These are phyloP conservation scores for Lophius americanus DNA, from an alignment of 2,797 vertebrate species.

Conservation along the genomic window DNA sequence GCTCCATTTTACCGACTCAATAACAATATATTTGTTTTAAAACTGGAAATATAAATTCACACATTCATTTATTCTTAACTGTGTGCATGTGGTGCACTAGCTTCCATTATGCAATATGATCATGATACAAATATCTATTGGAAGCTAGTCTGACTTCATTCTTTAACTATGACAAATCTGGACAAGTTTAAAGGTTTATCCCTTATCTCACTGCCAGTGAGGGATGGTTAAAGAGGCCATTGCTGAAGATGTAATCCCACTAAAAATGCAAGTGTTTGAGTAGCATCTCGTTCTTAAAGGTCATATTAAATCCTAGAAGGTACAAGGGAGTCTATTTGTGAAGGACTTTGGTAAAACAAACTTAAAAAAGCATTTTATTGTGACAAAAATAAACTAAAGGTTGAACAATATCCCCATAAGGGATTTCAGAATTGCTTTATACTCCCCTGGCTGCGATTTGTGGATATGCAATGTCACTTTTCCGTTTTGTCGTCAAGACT, in stretches of 20 bases:
- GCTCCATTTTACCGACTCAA: not conserved
- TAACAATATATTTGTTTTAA: not conserved
- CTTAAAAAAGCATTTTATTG: no score
- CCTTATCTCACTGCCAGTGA: not conserved
- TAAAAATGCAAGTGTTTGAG: no score
- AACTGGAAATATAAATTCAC: not conserved
- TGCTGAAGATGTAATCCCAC: not conserved
- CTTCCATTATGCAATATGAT: not conserved
- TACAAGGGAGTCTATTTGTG: no score
- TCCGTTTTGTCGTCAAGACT: constrained; percentile 24
- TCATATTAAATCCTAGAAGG: no score
- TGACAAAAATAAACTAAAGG: no score
- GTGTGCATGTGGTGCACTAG: not conserved
- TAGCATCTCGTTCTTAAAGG: no score
- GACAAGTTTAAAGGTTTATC: not conserved
- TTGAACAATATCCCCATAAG: no score
- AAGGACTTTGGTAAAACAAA: no score
- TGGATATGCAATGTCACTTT: no score
- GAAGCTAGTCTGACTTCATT: not conserved
- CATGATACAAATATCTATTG: no score
- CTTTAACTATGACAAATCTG: constrained; percentile 3
- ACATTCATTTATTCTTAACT: not conserved
- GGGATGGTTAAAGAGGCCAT: not conserved
- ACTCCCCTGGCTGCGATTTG: no score
- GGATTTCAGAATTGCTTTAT: no score